Evolutionary conservation across 2,888 invertebrate genomes (phyloP).

Genomic region (Serrognathus titanus): DNA sequence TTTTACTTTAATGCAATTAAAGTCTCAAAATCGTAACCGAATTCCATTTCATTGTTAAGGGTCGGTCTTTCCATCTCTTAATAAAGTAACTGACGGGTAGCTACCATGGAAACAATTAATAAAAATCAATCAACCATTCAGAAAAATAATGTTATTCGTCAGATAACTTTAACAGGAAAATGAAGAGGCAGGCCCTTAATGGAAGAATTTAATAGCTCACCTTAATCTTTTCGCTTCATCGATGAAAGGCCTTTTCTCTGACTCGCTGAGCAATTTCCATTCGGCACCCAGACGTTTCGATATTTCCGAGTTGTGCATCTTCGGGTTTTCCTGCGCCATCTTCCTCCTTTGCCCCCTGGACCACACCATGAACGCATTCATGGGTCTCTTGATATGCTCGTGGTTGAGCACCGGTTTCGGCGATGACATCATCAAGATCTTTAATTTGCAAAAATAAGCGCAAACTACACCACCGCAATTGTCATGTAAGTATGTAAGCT

Average conservation of each 20-base stretch:
- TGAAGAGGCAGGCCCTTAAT: no score
- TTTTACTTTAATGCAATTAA: no score
- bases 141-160: no score
- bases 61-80: no score
- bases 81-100: no score
- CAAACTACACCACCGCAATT: no score
- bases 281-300: constrained; percentile 82
- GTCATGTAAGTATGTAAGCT: no score
- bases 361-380: constrained; percentile 89
- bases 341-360: constrained; percentile 82
- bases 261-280: constrained; percentile 83
- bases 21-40: background rate
- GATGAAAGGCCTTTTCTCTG: constrained; percentile 85
- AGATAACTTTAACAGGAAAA: no score
- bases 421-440: constrained; percentile 25
- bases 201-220: constrained; percentile 51
- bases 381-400: constrained; percentile 72
- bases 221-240: constrained; percentile 86
- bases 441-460: background rate
- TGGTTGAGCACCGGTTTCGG: constrained; percentile 41
- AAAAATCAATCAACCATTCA: no score
- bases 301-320: constrained; percentile 92
- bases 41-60: background rate
- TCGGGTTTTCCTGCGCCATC: constrained; percentile 92
- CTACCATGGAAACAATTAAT: no score